A percentile compares a stretch with the other conserved stretches of the same genome.
Evolutionary conservation across 2,797 vertebrate species (phyloP).

Genomic region (Pseudotriccus pelzelni): DNA sequence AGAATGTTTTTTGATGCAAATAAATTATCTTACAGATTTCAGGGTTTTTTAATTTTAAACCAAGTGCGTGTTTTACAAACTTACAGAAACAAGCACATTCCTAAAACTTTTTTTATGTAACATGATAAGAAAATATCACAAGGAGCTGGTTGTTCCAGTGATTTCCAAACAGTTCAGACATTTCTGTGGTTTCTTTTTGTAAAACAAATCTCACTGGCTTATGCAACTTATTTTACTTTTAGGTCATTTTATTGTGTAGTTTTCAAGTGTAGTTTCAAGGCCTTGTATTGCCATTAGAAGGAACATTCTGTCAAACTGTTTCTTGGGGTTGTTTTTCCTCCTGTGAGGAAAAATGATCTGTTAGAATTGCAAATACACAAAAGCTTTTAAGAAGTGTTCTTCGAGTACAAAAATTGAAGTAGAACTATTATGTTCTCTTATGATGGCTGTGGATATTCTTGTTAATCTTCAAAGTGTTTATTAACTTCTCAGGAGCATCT

Average conservation of each 20-base stretch:
- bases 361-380: not conserved
- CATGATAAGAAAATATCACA: not conserved
- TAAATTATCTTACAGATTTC: not conserved
- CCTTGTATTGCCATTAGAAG: not conserved
- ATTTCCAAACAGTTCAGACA: conserved; percentile 52
- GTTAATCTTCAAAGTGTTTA: not conserved
- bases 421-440: not conserved
- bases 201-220: conserved; percentile 40
- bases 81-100: conserved; percentile 10
- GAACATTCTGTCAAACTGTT: not conserved
- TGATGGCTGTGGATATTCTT: not conserved
- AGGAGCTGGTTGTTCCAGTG: conserved; percentile 21
- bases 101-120: conserved; percentile 32
- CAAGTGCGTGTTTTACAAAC: not conserved
- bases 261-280: not conserved
- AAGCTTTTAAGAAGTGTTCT: not conserved
- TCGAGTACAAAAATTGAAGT: not conserved
- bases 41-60: not conserved
- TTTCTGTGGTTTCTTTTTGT: conserved; percentile 64
- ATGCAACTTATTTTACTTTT: conserved; percentile 30
- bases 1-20: not conserved
- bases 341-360: not conserved
- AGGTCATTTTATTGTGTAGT: not conserved
- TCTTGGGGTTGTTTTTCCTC: not conserved
- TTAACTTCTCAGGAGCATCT: not conserved